Evolutionary conservation across 2,113 vertebrate species (phyloP).

Genomic region (Balaenoptera acutorostrata): DNA sequence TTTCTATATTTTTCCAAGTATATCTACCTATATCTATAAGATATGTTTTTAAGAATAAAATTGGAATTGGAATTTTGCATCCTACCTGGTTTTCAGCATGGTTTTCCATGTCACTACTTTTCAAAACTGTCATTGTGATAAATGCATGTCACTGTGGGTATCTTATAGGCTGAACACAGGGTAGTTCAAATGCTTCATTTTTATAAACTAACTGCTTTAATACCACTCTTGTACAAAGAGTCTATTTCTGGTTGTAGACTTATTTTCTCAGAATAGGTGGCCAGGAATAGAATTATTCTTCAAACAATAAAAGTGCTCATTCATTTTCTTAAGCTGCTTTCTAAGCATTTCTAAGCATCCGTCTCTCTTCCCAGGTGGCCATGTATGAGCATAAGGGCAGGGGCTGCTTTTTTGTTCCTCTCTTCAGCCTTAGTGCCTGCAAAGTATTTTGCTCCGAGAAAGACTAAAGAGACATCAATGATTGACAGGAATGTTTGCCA

Average conservation of each 20-base stretch:
- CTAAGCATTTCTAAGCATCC: not conserved
- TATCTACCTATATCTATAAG: not conserved
- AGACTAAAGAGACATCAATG: not conserved
- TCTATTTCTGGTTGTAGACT: not conserved
- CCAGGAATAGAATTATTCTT: not conserved
- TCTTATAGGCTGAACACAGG: fast-evolving
- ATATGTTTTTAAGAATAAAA: not conserved
- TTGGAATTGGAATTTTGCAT: not conserved
- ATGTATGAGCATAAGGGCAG: fast-evolving
- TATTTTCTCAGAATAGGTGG: not conserved
- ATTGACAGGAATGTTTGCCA: fast-evolving
- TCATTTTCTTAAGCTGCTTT: not conserved
- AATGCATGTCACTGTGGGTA: too few species aligned
- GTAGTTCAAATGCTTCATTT: not conserved
- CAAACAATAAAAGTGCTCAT: not conserved
- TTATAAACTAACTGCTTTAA: not conserved
- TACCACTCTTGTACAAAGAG: not conserved
- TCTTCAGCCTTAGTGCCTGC: not conserved
- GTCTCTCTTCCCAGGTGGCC: fast-evolving
- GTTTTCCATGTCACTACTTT: not conserved
- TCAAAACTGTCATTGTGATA: not conserved
- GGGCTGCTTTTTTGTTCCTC: too few species aligned
- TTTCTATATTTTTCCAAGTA: not conserved
- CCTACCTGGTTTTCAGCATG: not conserved
- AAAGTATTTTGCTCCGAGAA: not conserved